Percentiles rank a stretch among this genome's conserved stretches.
Conservation (phyloP, 1,140 invertebrate genomes). For the Ceratina japonica region DNA sequence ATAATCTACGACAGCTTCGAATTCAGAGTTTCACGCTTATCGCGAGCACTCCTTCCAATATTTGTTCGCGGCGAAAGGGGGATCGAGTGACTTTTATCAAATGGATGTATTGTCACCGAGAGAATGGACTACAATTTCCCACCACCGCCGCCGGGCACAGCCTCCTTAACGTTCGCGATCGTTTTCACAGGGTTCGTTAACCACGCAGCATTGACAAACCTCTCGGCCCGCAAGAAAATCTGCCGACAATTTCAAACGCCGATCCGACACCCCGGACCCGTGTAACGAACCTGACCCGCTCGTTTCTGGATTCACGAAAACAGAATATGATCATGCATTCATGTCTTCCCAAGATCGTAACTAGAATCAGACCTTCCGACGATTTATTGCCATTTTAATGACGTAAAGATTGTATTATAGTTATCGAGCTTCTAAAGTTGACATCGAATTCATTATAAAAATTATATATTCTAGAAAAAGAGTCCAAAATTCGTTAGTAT, state of each 20-base stretch:
- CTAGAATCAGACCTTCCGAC: background rate
- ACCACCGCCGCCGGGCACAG: conserved; percentile 26
- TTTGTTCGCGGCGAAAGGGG: conserved; percentile 63
- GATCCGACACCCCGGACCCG: conserved; percentile 23
- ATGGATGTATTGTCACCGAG: conserved; percentile 55
- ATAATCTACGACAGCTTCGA: conserved; percentile 65
- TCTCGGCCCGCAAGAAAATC: conserved; percentile 4
- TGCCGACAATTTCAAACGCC: background rate
- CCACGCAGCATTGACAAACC: conserved; percentile 28
- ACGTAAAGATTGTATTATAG: no score
- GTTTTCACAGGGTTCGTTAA: conserved; percentile 47
- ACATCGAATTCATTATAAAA: background rate
- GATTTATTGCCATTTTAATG: background rate
- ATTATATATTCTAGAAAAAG: background rate
- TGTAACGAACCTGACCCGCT: background rate
- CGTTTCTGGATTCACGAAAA: background rate
- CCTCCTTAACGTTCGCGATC: conserved; percentile 50
- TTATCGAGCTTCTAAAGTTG: no score
- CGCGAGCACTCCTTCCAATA: conserved; percentile 62
- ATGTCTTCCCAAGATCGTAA: background rate
- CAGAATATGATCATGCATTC: background rate
- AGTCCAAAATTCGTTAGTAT: background rate
- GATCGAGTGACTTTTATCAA: conserved; percentile 62
- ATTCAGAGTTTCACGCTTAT: conserved; percentile 65
- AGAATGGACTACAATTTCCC: conserved; percentile 59